A percentile compares a stretch with the other conserved stretches of the same genome.
These are phyloP conservation scores for Isurus oxyrinchus DNA, from an alignment of 2,113 vertebrate genomes.

Conservation along the genomic window DNA sequence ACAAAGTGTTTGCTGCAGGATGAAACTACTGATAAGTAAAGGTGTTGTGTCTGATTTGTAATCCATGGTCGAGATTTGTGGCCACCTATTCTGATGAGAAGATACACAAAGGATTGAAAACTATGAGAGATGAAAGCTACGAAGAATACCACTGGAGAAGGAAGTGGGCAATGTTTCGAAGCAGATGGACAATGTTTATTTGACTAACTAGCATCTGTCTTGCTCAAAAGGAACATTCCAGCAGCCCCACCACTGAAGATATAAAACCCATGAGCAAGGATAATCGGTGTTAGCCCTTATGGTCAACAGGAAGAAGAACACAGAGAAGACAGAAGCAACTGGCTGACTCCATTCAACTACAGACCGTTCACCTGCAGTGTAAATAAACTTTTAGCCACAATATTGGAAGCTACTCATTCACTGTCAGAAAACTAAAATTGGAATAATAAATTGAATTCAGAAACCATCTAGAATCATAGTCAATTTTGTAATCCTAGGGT, in stretches of 20 bases:
- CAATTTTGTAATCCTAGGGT: background rate
- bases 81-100: too few relatives aligned
- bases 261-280: background rate
- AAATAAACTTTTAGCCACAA: background rate
- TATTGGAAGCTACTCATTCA: too few relatives aligned
- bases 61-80: too few relatives aligned
- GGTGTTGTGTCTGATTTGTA: too few relatives aligned
- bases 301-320: background rate
- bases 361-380: background rate
- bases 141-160: too few relatives aligned
- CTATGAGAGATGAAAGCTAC: too few relatives aligned
- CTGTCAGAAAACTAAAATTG: background rate
- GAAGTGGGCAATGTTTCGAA: too few relatives aligned
- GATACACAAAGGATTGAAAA: too few relatives aligned
- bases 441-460: background rate
- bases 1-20: too few relatives aligned
- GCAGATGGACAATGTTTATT: too few relatives aligned
- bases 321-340: background rate
- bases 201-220: background rate
- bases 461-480: background rate
- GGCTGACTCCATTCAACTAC: background rate
- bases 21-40: too few relatives aligned
- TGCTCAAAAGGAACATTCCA: background rate
- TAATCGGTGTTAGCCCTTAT: background rate
- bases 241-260: background rate